Conservation (phyloP, 2,888 invertebrate species). For the Erebia palarica region DNA sequence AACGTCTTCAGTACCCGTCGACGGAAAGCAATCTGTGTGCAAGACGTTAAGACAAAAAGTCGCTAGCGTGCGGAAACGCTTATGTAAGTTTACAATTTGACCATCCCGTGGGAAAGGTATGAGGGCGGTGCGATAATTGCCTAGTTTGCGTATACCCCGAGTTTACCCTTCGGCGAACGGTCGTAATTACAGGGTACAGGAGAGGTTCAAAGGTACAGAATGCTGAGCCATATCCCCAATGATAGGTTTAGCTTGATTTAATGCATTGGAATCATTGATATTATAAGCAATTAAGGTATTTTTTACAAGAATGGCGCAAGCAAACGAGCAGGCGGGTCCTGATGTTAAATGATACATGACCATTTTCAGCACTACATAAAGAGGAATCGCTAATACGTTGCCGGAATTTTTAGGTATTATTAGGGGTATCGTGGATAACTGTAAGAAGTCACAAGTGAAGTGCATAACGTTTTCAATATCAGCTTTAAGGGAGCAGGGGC, state of each 20-base stretch:
- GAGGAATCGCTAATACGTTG: no score
- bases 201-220: conserved; percentile 19
- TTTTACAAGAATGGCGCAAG: background rate
- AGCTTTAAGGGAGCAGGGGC: no score
- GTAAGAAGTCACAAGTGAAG: no score
- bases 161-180: conserved; percentile 60
- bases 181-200: conserved; percentile 67
- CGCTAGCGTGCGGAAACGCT: background rate
- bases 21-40: no score
- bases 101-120: conserved; percentile 76
- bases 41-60: background rate
- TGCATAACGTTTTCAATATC: no score
- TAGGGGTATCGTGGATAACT: no score
- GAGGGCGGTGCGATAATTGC: conserved; percentile 75
- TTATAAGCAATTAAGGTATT: background rate
- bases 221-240: conserved; percentile 23
- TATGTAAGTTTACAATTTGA: conserved; percentile 70
- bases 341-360: no score
- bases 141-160: conserved; percentile 72
- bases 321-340: background rate
- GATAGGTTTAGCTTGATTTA: conserved; percentile 31
- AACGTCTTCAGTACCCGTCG: no score
- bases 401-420: no score
- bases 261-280: conserved; percentile 15
- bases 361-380: no score